Percentiles rank a stretch among this genome's conserved stretches.
Evolutionary conservation across 2,888 invertebrate genomes (phyloP).

Genomic region (Pyrrhia umbra): DNA sequence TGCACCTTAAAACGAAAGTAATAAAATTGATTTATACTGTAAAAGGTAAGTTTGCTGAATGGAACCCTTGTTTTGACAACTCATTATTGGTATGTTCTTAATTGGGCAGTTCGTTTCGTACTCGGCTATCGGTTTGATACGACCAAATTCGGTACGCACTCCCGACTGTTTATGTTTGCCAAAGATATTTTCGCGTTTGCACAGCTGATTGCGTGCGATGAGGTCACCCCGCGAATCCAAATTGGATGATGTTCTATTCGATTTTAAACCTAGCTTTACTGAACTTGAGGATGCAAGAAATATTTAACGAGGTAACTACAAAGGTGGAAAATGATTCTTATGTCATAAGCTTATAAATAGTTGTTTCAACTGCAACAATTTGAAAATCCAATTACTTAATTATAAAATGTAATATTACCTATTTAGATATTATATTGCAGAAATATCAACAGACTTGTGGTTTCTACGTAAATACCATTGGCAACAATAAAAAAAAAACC

Average conservation of each 20-base stretch:
- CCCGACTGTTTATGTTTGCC: conserved; percentile 80
- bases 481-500: background rate
- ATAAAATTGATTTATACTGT: conserved; percentile 62
- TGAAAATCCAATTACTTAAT: background rate
- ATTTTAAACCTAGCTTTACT: conserved; percentile 50
- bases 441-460: background rate
- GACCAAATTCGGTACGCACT: conserved; percentile 75
- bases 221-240: conserved; percentile 76
- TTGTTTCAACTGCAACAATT: too few species aligned
- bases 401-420: background rate
- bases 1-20: conserved; percentile 60
- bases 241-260: conserved; percentile 63
- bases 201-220: conserved; percentile 84
- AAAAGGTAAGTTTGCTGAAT: conserved; percentile 59
- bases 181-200: conserved; percentile 85
- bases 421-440: background rate
- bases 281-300: conserved; percentile 29
- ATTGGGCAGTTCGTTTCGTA: conserved; percentile 81
- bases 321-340: too few species aligned
- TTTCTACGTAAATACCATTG: background rate
- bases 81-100: conserved; percentile 87
- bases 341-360: too few species aligned
- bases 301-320: background rate
- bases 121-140: conserved; percentile 67
- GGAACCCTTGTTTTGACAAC: conserved; percentile 87